Evolutionary conservation across 2,113 vertebrate species (phyloP), one percentile per base, ranked within the genome.

Genomic region (Lipotes vexillifer): DNA sequence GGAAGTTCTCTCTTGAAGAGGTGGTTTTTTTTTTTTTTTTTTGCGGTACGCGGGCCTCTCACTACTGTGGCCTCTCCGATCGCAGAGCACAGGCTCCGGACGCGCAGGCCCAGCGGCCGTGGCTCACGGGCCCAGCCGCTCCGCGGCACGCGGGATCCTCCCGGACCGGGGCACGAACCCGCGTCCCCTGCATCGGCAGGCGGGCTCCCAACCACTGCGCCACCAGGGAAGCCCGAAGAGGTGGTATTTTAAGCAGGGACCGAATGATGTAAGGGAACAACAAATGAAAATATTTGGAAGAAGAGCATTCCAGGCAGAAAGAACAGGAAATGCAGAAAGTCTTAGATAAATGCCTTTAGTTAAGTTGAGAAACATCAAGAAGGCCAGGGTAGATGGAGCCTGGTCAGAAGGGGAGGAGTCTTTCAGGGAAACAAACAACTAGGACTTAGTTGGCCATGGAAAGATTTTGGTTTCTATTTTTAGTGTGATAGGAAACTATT

Each of bases 341-440:
- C 46, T 55, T 77, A 10, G n/a, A 59, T 8, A 18, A 75, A 66
- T 31, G 12, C 13, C 18, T 95, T 78, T 41, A 21, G 11, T 18
- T 59, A 44, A n/a, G 29, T 7, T 29, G 41, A 88, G 41, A 82
- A 80, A 93, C 6, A 83, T 31, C 5, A n/a, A 46, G 49, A 90
- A 68, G 3, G 29, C 9, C 7, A 1, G 3, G 44, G 29, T 13
- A 14, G 9, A 15, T 44, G 25, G 29, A 31, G 8, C 1, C 33
- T 27, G 5, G 3, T 31, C 18, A 52, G 49, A 81, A 8, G 1
- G 38, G 27, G 1, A 23, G 15, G 10, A 63, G 33, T 41, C 31
- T 61, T 55, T 25, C 6, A 75, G 23, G 12, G 61, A 66, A 46
- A 68, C 38, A 4, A 63, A 33, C 6, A 29, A 8, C 10, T 21